phyloP scores from a whole-genome alignment of 2,113 vertebrate species.

The Scartelaos histophorus region DNA sequence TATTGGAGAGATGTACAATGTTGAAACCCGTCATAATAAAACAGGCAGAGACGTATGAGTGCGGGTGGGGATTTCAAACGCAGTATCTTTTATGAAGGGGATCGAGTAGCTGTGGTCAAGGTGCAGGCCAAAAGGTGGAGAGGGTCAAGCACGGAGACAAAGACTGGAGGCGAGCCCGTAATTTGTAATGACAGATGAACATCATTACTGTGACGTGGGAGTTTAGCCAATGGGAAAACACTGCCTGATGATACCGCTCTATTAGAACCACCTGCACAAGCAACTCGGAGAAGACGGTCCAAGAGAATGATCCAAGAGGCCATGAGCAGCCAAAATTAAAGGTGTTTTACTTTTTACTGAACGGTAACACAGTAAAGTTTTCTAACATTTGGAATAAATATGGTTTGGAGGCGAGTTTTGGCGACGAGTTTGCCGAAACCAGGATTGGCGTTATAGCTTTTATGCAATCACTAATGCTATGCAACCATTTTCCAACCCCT shows the following conservation, averaged over 20 bases:
- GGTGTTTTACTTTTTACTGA: not conserved
- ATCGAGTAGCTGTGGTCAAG: slow-evolving; percentile 48
- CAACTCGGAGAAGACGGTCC: not conserved
- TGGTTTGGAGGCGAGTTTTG: too few relatives aligned
- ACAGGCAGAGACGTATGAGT: slow-evolving; percentile 42
- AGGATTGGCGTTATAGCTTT: too few relatives aligned
- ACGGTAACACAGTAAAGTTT: too few relatives aligned
- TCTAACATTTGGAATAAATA: too few relatives aligned
- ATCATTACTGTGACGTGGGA: slow-evolving; percentile 40
- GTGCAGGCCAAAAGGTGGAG: slow-evolving; percentile 42
- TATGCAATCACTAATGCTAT: too few relatives aligned
- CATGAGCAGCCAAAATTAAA: not conserved
- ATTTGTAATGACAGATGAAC: slow-evolving; percentile 61
- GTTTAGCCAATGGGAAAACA: slow-evolving; percentile 2
- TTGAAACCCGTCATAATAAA: slow-evolving; percentile 71
- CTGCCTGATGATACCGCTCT: not conserved
- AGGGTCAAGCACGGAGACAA: slow-evolving; percentile 53
- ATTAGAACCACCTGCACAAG: not conserved
- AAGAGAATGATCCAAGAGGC: not conserved
- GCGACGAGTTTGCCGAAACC: too few relatives aligned
- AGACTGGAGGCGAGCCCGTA: slow-evolving; percentile 42
- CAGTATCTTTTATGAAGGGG: slow-evolving; percentile 42
- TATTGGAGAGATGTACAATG: slow-evolving; percentile 66
- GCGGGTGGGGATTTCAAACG: slow-evolving; percentile 35
- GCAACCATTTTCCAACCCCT: too few relatives aligned